Base-by-base conservation (phyloP, 2,888 invertebrate genomes). In the Coelinius sp. region DNA sequence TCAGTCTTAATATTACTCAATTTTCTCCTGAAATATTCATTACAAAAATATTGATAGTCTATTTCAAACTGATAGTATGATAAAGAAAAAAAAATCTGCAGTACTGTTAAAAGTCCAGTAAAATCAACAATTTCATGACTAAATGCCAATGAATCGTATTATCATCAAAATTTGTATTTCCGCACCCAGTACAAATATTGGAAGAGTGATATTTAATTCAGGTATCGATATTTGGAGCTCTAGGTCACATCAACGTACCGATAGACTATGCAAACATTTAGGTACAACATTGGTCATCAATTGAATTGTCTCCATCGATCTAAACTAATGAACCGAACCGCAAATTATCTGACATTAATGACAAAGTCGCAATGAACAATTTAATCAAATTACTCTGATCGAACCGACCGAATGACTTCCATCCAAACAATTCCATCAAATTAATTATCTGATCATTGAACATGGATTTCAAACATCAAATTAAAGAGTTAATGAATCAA, bases 41-140 rank as follows among this genome's bases (percentile, higher is more conserved):
- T 70, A 70, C 56, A 70, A 70, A 70, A 70, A 70, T 70, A 70
- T 31, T 63, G 62, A 62, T 69, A 49, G 31, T 12, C 31, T 46
- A 49, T 63, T 63, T 63, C 20, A 66, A 59, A 27, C 8, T 20
- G 22, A 49, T 49, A 4, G 49, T 20, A 22, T 22, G 22, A 49
- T 8, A 8, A n/a, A n/a, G 17, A 10, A 10, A 8, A 10, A 12
- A 49, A 31, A 10, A 20, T 35, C 6, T 8, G 8, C 20, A 25
- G 1, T 35, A 20, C 1, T 24, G 6, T 12, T n/a, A 5, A 27
- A 25, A 53, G 10, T 59, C 3, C 2, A 31, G 12, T 2, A 56
- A 59, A 31, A 31, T 20, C 10, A 35, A 31, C 14, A 31, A 56
- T 7, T 27, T n/a, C 27, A n/a, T 27, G 53, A 22, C n/a, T 27